Evolutionary conservation across 2,888 invertebrate species (phyloP).

Genomic region (Amphipyra berbera): DNA sequence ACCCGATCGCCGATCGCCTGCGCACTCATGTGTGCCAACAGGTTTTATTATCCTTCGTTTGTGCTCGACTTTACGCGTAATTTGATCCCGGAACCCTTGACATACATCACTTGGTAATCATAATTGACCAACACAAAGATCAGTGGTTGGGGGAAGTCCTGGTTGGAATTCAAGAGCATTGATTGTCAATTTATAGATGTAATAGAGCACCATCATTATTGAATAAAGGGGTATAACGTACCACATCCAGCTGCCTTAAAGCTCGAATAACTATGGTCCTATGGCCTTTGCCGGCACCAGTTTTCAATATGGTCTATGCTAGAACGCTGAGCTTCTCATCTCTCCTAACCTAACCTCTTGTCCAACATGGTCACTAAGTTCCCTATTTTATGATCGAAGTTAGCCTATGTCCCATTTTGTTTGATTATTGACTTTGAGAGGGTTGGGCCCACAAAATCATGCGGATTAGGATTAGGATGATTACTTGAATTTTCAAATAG

Average conservation of each 20-base stretch:
- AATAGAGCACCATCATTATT: not conserved
- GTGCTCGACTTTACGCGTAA: constrained; percentile 30
- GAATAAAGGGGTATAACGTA: not conserved
- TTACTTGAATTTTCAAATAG: too few species aligned
- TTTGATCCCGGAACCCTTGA: constrained; percentile 38
- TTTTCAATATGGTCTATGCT: too few species aligned
- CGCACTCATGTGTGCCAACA: constrained; percentile 63
- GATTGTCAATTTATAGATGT: not conserved
- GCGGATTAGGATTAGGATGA: too few species aligned
- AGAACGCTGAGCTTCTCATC: too few species aligned
- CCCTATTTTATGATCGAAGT: too few species aligned
- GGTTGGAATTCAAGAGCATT: not conserved
- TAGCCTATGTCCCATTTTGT: too few species aligned
- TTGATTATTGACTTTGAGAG: too few species aligned
- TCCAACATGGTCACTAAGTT: too few species aligned
- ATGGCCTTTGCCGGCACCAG: too few species aligned
- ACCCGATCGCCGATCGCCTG: constrained; percentile 51
- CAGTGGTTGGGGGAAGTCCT: constrained; percentile 2
- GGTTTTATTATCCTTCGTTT: constrained; percentile 58
- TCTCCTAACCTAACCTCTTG: too few species aligned
- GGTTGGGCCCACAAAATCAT: too few species aligned
- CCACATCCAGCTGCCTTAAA: not conserved
- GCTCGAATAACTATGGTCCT: too few species aligned
- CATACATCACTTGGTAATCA: constrained; percentile 27
- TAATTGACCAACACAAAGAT: constrained; percentile 7